phyloP scores from a whole-genome alignment of 2,888 invertebrate species.

The Deilephila elpenor region DNA sequence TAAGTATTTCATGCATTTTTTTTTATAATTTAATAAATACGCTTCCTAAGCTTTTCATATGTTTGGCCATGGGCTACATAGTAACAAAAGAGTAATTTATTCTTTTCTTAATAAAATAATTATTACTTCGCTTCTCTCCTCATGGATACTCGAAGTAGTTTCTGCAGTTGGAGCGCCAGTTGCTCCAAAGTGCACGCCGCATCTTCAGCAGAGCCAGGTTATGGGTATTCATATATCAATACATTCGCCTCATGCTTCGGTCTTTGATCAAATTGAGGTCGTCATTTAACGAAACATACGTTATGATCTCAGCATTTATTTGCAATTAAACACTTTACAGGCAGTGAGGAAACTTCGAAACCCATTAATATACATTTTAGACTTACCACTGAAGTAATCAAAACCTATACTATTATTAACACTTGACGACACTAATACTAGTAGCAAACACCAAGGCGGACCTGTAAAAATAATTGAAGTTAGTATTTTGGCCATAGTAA shows the following conservation, averaged over 20 bases:
- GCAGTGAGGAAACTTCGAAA: constrained; percentile 65
- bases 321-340: constrained; percentile 74
- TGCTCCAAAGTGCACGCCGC: constrained; percentile 59
- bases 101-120: constrained; percentile 20
- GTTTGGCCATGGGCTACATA: constrained; percentile 2
- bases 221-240: constrained; percentile 53
- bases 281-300: constrained; percentile 70
- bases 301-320: constrained; percentile 78
- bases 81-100: constrained; percentile 15
- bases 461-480: constrained; percentile 79
- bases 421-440: constrained; percentile 52
- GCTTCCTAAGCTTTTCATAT: background rate
- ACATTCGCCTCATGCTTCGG: constrained; percentile 56
- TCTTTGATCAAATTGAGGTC: constrained; percentile 73
- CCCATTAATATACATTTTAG: constrained; percentile 79
- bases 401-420: constrained; percentile 61
- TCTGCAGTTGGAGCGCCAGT: constrained; percentile 55
- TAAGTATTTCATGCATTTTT: background rate
- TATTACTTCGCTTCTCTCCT: constrained; percentile 52
- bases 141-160: constrained; percentile 52
- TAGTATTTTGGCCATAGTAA: constrained; percentile 53
- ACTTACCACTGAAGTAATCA: constrained; percentile 75
- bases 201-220: constrained; percentile 62
- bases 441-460: constrained; percentile 50
- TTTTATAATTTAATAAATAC: background rate